These are phyloP conservation scores for Melinaea menophilus DNA, from an alignment of 2,888 invertebrate genomes.

Conservation along the genomic window DNA sequence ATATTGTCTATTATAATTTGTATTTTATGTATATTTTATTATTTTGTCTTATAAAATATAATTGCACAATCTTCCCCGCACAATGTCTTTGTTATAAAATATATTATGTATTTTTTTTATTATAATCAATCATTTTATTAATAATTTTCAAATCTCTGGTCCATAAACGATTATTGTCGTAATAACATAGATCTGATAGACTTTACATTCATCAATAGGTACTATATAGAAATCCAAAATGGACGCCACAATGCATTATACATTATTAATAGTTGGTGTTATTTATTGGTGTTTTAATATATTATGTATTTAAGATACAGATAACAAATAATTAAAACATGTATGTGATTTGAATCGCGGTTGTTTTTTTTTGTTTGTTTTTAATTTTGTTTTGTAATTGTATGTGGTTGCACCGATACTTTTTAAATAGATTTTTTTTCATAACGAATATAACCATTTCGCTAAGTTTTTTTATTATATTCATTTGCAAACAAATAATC, in stretches of 20 bases:
- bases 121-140: background rate
- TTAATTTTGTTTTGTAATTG: too few relatives aligned
- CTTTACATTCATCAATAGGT: too few relatives aligned
- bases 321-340: background rate
- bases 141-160: background rate
- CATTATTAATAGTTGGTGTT: conserved; percentile 12
- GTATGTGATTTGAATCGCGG: background rate
- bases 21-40: background rate
- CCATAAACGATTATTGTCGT: too few relatives aligned
- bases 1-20: too few relatives aligned
- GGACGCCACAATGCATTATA: conserved; percentile 1
- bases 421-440: too few relatives aligned
- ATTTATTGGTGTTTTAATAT: conserved; percentile 6
- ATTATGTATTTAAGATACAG: background rate
- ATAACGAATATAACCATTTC: too few relatives aligned
- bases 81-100: conserved; percentile 6
- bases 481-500: too few relatives aligned
- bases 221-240: background rate
- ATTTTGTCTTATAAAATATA: background rate
- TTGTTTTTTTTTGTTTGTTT: too few relatives aligned
- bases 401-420: too few relatives aligned
- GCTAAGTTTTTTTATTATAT: too few relatives aligned
- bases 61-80: conserved; percentile 15
- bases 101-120: background rate
- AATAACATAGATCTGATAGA: too few relatives aligned